Base-by-base conservation (phyloP, 2,888 invertebrate genomes). In the Latheticus oryzae region DNA sequence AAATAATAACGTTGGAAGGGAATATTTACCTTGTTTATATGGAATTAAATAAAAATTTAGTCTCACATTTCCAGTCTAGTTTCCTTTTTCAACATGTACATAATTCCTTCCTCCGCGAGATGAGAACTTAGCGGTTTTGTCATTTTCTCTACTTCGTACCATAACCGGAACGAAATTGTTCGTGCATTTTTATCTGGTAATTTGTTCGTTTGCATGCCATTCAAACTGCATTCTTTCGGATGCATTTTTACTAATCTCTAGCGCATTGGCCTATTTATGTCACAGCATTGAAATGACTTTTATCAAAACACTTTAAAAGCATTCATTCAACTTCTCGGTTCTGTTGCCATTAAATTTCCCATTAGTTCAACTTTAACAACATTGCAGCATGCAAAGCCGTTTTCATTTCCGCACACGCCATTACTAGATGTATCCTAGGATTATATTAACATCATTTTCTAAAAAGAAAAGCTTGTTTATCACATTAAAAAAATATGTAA, bases 341-440 rank as follows among this genome's bases (percentile, higher is more conserved):
- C 8, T 12, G 54, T 56, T 23, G 54, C 43, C 42, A 26, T 61
- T 52, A 56, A 61, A 61, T 60, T 61, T 53, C 21, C 57, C 42
- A 54, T 37, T 53, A 58, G 26, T 56, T 48, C 32, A 51, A 47
- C 42, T 48, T 26, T 54, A 64, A 64, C 60, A 45, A 47, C 40
- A n/a, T 12, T 37, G 16, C 26, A 60, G 58, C 60, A 61, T 58
- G 63, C 60, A 50, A 64, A 54, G 50, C 58, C 45, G 50, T 51
- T 45, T 42, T 51, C 38, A 47, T 47, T 55, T 51, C 51, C 38
- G 51, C 21, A 11, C 40, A 24, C 38, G 48, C 38, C 51, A 38
- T 9, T 51, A 28, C 38, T 23, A 19, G 23, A 37, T 40, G 38
- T 51, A 38, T 51, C 26, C 11, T 11, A 24, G n/a, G n/a, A n/a